Evolutionary conservation across 2,888 invertebrate species (phyloP).

Genomic region (Sthenelais limicola): DNA sequence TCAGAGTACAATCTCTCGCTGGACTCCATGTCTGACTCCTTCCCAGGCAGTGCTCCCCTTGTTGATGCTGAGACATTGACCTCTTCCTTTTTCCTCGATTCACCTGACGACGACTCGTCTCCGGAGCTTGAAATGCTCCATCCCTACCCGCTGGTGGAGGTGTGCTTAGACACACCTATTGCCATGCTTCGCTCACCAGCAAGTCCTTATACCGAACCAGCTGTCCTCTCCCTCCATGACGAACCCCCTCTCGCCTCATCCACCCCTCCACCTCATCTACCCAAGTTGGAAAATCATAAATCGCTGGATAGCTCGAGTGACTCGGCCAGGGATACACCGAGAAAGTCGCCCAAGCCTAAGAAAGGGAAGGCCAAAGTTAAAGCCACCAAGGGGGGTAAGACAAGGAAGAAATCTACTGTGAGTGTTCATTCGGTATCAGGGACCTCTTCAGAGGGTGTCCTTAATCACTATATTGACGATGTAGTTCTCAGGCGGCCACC

Average conservation of each 20-base stretch:
- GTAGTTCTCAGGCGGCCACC: background rate
- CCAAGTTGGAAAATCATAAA: too few relatives aligned
- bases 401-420: constrained; percentile 7
- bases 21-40: background rate
- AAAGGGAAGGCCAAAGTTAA: background rate
- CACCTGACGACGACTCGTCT: background rate
- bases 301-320: background rate
- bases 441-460: too few relatives aligned
- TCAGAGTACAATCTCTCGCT: background rate
- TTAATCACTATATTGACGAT: too few relatives aligned
- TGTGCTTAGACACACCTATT: constrained; percentile 6
- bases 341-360: background rate
- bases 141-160: constrained; percentile 10
- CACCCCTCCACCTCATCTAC: too few relatives aligned
- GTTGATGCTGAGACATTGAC: background rate
- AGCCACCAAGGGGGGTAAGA: background rate
- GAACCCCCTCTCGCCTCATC: background rate
- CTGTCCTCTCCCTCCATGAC: background rate
- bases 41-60: background rate
- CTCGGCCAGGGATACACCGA: background rate
- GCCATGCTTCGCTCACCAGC: constrained; percentile 12
- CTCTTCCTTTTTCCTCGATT: constrained; percentile 9
- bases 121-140: background rate
- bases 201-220: background rate
- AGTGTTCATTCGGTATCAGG: background rate